These are phyloP conservation scores for Petromus typicus DNA, from an alignment of 2,113 vertebrate species.

Conservation along the genomic window DNA sequence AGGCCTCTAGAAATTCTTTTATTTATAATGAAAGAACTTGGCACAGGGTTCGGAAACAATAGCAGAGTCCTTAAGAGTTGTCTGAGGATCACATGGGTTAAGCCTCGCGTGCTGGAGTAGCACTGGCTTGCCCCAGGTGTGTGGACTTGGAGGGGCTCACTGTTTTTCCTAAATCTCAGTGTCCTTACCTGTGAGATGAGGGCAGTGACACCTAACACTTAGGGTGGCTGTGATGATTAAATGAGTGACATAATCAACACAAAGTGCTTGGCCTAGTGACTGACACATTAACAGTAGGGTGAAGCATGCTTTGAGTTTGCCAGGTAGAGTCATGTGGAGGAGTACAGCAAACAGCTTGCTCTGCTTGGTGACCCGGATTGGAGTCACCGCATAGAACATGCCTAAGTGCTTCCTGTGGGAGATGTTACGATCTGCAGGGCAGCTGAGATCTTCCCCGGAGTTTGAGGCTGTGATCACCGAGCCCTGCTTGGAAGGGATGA, in stretches of 20 bases:
- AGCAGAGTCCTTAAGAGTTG: neutral
- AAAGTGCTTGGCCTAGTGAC: neutral
- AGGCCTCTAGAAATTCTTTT: slow-evolving; percentile 8
- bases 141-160: neutral
- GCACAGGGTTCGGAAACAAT: neutral
- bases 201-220: neutral
- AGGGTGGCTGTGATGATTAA: neutral
- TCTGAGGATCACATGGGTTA: neutral
- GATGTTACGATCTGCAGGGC: neutral
- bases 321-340: neutral
- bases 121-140: neutral
- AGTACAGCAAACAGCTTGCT: neutral
- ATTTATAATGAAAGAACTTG: slow-evolving; percentile 16
- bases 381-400: neutral
- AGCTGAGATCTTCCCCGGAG: neutral
- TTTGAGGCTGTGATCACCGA: neutral
- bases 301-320: neutral
- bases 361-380: neutral
- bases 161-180: neutral
- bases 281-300: neutral
- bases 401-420: neutral
- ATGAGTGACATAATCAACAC: neutral
- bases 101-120: neutral
- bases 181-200: slow-evolving; percentile 22
- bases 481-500: neutral